Evolutionary conservation across 2,888 invertebrate genomes (phyloP), one percentile per base, ranked within the genome.

Genomic region (Andrena chrysosceles): DNA sequence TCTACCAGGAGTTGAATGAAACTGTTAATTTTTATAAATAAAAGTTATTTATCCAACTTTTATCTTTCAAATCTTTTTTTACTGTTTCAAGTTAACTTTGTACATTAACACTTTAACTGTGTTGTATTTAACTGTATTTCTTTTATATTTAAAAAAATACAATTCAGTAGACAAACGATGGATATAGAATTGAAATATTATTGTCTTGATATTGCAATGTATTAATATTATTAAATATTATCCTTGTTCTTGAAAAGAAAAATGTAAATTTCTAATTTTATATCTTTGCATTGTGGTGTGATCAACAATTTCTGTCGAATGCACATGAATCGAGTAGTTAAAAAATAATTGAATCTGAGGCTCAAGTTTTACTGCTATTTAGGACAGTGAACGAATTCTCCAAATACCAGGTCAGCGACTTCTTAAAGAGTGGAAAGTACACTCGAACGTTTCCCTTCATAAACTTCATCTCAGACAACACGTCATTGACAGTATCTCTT

Each of bases 371-470:
- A 42, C 42, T 42, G 42, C 42, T 42, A 42, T 69, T 56, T 16
- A 69, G 29, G 35, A n/a, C 35, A 66, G 10, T 10, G n/a, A 66
- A 52, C 64, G 26, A 29, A 35, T 49, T 69, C 13, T 16, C 8
- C 10, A 33, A 35, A 67, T 67, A 52, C 42, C 42, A 23, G 20
- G 29, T 73, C 54, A 35, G 35, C 6, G 20, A 20, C 5, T 42
- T 29, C 20, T 6, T 72, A 76, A 66, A 62, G 7, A 48, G 20
- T 48, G 16, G 20, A 77, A 33, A 69, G 69, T 75, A 64, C 56
- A 69, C 54, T 35, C 20, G 48, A 52, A 73, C 83, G 83, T 87
- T 87, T 88, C 79, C 84, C 82, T 82, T 76, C 68, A 70, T 81
- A 75, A 85, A 82, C 80, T 56, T 16, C 42, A 42, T 42, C 42